phyloP scores from a whole-genome alignment of 2,888 invertebrate genomes.

The Eupithecia centaureata region DNA sequence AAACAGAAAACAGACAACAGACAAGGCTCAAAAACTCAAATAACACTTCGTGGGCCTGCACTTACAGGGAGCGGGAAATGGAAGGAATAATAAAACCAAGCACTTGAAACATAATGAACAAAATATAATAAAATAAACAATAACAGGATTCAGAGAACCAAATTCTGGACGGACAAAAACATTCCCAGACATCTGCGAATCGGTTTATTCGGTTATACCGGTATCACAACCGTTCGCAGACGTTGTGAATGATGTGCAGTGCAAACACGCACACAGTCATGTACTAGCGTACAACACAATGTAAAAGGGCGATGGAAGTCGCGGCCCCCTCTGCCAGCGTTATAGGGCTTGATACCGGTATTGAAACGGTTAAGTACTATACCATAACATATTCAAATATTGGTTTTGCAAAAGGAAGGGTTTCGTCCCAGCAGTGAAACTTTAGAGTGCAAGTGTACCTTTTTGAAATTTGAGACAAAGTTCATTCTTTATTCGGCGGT shows the following conservation, averaged over 20 bases:
- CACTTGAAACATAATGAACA: slow-evolving; percentile 7
- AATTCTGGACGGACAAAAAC: slow-evolving; percentile 20
- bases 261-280: slow-evolving; percentile 22
- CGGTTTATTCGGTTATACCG: slow-evolving; percentile 14
- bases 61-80: slow-evolving; percentile 38
- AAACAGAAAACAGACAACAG: not conserved
- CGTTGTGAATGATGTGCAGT: slow-evolving; percentile 21
- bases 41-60: slow-evolving; percentile 76
- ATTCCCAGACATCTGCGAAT: slow-evolving; percentile 22
- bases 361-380: not conserved
- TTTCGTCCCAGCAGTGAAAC: too few relatives aligned
- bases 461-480: too few relatives aligned
- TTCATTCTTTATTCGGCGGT: not conserved
- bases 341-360: not conserved
- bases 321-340: slow-evolving; percentile 51
- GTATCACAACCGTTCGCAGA: slow-evolving; percentile 27
- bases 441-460: too few relatives aligned
- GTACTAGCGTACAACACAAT: slow-evolving; percentile 33
- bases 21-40: slow-evolving; percentile 30
- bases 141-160: slow-evolving; percentile 20
- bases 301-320: slow-evolving; percentile 30
- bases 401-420: not conserved
- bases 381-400: not conserved
- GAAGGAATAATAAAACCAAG: slow-evolving; percentile 29
- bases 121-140: slow-evolving; percentile 17